These are phyloP conservation scores for Chironomus striatipennis DNA, from an alignment of 1,140 invertebrate genomes.

Conservation along the genomic window DNA sequence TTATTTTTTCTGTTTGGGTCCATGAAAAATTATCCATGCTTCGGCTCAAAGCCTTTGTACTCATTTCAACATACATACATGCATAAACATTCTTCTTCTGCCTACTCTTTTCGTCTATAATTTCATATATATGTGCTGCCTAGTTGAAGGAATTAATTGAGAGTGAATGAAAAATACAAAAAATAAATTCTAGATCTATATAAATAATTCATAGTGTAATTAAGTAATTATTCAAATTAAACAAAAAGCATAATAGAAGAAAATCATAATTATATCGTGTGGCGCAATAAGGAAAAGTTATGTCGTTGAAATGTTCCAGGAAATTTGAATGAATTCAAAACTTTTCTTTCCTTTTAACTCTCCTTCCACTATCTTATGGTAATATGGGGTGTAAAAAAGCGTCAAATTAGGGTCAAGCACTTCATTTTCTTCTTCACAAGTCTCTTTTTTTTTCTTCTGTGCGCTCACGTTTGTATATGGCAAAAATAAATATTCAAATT, in stretches of 20 bases:
- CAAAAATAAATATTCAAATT: neutral
- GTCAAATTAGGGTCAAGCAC: conserved; percentile 19
- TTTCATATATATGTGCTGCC: neutral
- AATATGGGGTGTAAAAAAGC: conserved; percentile 6
- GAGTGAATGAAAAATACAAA: neutral
- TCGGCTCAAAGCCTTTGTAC: neutral
- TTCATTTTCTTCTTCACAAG: conserved; percentile 1
- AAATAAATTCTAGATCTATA: conserved; percentile 1
- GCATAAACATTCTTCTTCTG: too few species aligned
- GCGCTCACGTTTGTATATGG: neutral
- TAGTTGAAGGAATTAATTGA: conserved; percentile 4
- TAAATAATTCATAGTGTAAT: conserved; percentile 17
- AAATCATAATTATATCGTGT: neutral
- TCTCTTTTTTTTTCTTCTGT: neutral
- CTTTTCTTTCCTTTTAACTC: neutral
- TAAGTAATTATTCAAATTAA: conserved; percentile 23
- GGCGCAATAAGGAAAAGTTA: conserved; percentile 1
- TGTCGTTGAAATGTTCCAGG: conserved; percentile 2
- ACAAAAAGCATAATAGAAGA: conserved; percentile 10
- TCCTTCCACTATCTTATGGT: neutral
- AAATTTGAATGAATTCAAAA: neutral
- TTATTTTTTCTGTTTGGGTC: conserved; percentile 2
- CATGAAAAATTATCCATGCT: conserved; percentile 13
- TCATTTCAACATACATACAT: too few species aligned
- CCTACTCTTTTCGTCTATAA: too few species aligned